Evolutionary conservation across 2,797 vertebrate genomes (phyloP), one percentile per base, ranked within the genome.

Genomic region (Syngnathus acus): DNA sequence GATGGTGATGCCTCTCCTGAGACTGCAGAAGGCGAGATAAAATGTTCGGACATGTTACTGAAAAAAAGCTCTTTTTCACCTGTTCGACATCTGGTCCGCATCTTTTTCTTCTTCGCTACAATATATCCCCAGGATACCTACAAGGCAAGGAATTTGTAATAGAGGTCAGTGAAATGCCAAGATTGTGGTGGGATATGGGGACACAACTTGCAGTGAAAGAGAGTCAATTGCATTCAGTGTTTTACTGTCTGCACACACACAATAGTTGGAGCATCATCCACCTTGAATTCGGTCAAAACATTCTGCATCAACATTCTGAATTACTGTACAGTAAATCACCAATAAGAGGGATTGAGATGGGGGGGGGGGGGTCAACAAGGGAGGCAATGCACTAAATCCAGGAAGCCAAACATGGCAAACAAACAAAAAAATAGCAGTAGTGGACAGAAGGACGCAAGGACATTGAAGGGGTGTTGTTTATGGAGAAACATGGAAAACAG

Each of bases 141-240:
- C 64, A 40, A 55, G 54, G 65, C 70, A 51, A 55, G 23, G 63
- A 57, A 66, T 66, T 77, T 73, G 26, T 65, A 67, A 82, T 64
- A 71, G 68, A 83, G 78, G 75, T 64, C 65, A 69, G 66, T 81
- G 37, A 72, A 75, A 83, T 72, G 65, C 48, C 68, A 73, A 75
- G 21, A 70, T 5, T 54, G 19, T 55, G 37, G 57, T 54, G 13
- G 17, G 65, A 51, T n/a, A 65, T 43, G n/a, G 39, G 11, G n/a
- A 45, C 21, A 4, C 64, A 17, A 37, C 19, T 9, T 55, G 59
- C 62, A 65, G 39, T 58, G n/a, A 60, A 65, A 53, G 50, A 64
- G 43, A 53, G 40, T 53, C 45, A 16, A 51, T 26, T 26, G 60
- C 32, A 42, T 43, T n/a, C 63, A 38, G 17, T 37, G 32, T 19